These are phyloP conservation scores for Clarias gariepinus DNA, from an alignment of 2,113 vertebrate species.

Conservation along the genomic window DNA sequence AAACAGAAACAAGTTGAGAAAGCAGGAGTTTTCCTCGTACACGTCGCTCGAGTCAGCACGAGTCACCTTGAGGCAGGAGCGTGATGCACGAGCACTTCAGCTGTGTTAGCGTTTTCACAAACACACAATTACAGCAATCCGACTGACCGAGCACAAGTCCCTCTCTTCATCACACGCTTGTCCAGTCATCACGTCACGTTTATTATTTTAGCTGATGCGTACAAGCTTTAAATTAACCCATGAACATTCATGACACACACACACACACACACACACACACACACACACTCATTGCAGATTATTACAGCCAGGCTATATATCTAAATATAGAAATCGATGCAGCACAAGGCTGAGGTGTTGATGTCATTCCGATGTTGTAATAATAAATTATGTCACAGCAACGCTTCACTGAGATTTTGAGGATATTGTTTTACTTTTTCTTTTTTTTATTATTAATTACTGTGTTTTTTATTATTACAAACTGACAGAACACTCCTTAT, in stretches of 20 bases:
- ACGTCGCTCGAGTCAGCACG: not conserved
- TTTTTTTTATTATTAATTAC: too few species aligned
- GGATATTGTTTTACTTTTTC: too few species aligned
- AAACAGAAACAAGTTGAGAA: not conserved
- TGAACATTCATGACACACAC: not conserved
- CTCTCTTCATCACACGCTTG: not conserved
- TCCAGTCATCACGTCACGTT: not conserved
- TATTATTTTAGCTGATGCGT: not conserved
- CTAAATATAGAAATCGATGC: too few species aligned
- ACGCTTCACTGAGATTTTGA: too few species aligned
- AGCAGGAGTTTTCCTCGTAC: not conserved
- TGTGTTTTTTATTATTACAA: too few species aligned
- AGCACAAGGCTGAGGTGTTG: too few species aligned
- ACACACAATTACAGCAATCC: not conserved
- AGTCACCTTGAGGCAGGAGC: not conserved
- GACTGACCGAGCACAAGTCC: not conserved
- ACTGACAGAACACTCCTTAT: too few species aligned
- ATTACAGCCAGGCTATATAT: not conserved
- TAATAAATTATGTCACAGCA: too few species aligned
- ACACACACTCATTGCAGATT: not conserved
- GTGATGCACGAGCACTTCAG: not conserved
- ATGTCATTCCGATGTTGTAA: too few species aligned
- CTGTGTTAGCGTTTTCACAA: not conserved
- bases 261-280: conserved; percentile 5
- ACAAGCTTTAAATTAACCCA: not conserved